Conservation (phyloP, 2,888 invertebrate genomes). For the Orgyia antiqua region DNA sequence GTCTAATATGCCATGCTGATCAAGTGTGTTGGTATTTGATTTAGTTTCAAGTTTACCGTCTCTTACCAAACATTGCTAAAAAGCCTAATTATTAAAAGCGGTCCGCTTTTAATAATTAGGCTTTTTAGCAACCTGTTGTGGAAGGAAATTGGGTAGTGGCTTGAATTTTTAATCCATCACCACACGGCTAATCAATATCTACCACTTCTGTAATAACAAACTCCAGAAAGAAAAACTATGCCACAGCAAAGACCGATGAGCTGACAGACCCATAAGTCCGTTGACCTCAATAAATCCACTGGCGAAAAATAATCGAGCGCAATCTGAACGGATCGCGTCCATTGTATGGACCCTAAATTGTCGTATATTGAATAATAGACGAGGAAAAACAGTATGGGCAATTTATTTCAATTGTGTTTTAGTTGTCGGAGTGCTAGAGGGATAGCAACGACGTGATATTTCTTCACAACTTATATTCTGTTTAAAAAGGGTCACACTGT, state of each 20-base stretch:
- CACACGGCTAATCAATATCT: background rate
- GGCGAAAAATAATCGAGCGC: constrained; percentile 1
- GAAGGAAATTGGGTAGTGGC: no score
- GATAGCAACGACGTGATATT: constrained; percentile 22
- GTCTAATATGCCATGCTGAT: no score
- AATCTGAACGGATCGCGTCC: constrained; percentile 5
- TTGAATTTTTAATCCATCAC: no score
- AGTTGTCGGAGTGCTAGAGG: constrained; percentile 14
- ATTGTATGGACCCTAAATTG: constrained; percentile 6
- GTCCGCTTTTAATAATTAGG: no score
- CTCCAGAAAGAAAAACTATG: background rate
- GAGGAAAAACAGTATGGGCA: constrained; percentile 19
- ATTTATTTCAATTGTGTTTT: constrained; percentile 37
- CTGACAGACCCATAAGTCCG: constrained; percentile 3
- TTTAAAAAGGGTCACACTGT: background rate
- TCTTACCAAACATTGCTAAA: no score
- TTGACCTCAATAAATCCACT: constrained; percentile 5
- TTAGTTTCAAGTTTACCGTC: no score
- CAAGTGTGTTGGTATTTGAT: no score
- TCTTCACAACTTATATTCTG: constrained; percentile 1
- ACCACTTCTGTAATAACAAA: background rate
- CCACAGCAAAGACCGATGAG: constrained; percentile 3
- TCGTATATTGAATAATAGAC: constrained; percentile 9
- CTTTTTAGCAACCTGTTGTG: no score
- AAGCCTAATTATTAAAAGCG: no score